Conservation (phyloP, 2,888 invertebrate genomes). For the Nebria salina region DNA sequence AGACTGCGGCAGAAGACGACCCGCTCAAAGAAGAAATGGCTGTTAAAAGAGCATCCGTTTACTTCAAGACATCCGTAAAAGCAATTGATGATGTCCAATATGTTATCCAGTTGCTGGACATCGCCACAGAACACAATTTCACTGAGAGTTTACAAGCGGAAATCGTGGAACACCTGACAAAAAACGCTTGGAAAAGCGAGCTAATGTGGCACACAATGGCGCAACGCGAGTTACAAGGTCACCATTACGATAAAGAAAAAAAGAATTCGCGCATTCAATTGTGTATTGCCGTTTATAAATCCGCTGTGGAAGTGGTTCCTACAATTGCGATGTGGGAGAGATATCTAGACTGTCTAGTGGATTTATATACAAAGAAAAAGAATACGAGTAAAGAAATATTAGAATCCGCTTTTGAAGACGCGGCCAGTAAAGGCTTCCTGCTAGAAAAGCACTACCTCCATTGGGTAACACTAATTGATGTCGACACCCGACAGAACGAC, state of each 20-base stretch:
- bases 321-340: constrained; percentile 67
- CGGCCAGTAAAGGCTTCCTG: constrained; percentile 52
- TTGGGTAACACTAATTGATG: constrained; percentile 55
- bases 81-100: constrained; percentile 67
- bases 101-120: constrained; percentile 69
- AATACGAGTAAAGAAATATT: constrained; percentile 65
- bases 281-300: constrained; percentile 65
- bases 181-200: constrained; percentile 65
- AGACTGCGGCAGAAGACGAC: constrained; percentile 20
- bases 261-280: constrained; percentile 61
- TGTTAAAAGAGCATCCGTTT: constrained; percentile 67
- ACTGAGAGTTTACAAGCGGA: constrained; percentile 68
- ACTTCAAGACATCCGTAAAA: constrained; percentile 71
- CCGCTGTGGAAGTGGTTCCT: constrained; percentile 63
- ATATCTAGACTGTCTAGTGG: constrained; percentile 68
- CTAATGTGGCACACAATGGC: constrained; percentile 71
- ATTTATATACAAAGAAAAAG: constrained; percentile 64
- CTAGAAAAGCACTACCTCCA: constrained; percentile 55
- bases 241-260: constrained; percentile 52
- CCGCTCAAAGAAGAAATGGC: constrained; percentile 60
- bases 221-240: constrained; percentile 67
- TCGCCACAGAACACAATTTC: constrained; percentile 68
- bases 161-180: constrained; percentile 65
- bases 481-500: constrained; percentile 47
- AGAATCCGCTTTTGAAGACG: constrained; percentile 61